These are phyloP conservation scores for Xylota segnis DNA, from an alignment of 2,888 invertebrate genomes.

Conservation along the genomic window DNA sequence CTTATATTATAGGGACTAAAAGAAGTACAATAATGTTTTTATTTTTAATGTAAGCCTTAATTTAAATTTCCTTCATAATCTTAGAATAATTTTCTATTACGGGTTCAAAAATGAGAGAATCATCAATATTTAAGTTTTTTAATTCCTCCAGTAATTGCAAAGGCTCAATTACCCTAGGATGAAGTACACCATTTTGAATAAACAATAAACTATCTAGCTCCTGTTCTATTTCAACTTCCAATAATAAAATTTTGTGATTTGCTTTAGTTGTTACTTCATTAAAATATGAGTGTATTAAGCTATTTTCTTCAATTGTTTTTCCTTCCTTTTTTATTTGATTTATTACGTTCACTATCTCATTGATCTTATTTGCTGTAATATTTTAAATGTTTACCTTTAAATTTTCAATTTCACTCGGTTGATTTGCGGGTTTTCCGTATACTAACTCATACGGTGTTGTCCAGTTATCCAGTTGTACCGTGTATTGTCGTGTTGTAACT, in stretches of 20 bases:
- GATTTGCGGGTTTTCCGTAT: slow-evolving; percentile 22
- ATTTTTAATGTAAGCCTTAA: slow-evolving; percentile 9
- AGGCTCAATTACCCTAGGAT: slow-evolving; percentile 25
- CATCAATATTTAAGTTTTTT: slow-evolving; percentile 15
- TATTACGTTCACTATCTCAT: slow-evolving; percentile 14
- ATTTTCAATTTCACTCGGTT: slow-evolving; percentile 22
- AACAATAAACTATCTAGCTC: slow-evolving; percentile 38
- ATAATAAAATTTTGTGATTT: slow-evolving; percentile 11
- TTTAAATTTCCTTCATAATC: slow-evolving; percentile 15
- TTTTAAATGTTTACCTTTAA: slow-evolving; percentile 11
- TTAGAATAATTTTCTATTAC: slow-evolving; percentile 22
- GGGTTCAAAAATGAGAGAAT: slow-evolving; percentile 17
- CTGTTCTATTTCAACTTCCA: no score
- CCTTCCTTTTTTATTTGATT: no score
- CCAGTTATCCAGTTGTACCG: slow-evolving; percentile 15
- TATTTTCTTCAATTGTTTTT: slow-evolving; percentile 35
- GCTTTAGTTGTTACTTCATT: slow-evolving; percentile 13
- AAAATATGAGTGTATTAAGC: slow-evolving; percentile 19
- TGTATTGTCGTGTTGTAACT: slow-evolving; percentile 31
- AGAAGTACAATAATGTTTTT: slow-evolving; percentile 11
- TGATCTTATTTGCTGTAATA: slow-evolving; percentile 12
- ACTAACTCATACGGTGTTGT: slow-evolving; percentile 34
- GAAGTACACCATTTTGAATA: slow-evolving; percentile 33
- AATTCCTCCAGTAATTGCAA: slow-evolving; percentile 13
- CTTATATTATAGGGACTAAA: slow-evolving; percentile 7